Percentiles rank a stretch among this genome's conserved stretches.
Evolutionary conservation across 2,888 invertebrate species (phyloP).

Genomic region (Ptilodon capucinus): DNA sequence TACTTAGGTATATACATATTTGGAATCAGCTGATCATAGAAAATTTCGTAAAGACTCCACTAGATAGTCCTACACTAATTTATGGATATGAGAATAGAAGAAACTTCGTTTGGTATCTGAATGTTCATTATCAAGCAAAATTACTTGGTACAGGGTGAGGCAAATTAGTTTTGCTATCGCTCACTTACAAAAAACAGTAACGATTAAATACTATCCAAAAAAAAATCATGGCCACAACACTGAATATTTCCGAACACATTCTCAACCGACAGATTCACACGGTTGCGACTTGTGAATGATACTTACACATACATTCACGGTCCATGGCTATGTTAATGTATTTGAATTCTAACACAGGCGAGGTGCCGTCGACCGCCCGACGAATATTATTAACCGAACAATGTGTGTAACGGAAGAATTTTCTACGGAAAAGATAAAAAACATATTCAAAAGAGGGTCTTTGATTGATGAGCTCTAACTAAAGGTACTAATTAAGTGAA

Average conservation of each 20-base stretch:
- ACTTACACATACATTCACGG: slow-evolving; percentile 66
- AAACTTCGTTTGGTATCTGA: too few species aligned
- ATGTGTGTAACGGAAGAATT: slow-evolving; percentile 35
- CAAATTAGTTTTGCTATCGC: not conserved
- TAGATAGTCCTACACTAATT: too few species aligned
- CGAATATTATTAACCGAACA: slow-evolving; percentile 51
- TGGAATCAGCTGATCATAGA: too few species aligned
- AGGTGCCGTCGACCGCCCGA: slow-evolving; percentile 42
- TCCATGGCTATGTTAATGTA: slow-evolving; percentile 76
- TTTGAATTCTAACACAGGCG: slow-evolving; percentile 55
- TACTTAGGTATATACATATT: too few species aligned
- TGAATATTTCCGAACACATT: slow-evolving; percentile 68
- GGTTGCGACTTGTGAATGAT: slow-evolving; percentile 55
- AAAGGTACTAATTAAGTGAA: slow-evolving; percentile 22
- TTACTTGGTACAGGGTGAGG: too few species aligned
- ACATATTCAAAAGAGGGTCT: slow-evolving; percentile 21
- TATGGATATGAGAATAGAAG: too few species aligned
- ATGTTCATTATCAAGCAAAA: too few species aligned
- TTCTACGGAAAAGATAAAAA: slow-evolving; percentile 19
- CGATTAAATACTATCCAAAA: slow-evolving; percentile 2
- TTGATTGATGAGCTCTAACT: slow-evolving; percentile 17
- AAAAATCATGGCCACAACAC: slow-evolving; percentile 52
- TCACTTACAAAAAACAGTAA: not conserved
- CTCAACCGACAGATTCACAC: slow-evolving; percentile 72
- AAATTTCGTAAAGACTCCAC: too few species aligned